Percentiles rank a stretch among this genome's conserved stretches.
Evolutionary conservation across 2,797 vertebrate species (phyloP).

Genomic region (Otolemur crassicaudatus): DNA sequence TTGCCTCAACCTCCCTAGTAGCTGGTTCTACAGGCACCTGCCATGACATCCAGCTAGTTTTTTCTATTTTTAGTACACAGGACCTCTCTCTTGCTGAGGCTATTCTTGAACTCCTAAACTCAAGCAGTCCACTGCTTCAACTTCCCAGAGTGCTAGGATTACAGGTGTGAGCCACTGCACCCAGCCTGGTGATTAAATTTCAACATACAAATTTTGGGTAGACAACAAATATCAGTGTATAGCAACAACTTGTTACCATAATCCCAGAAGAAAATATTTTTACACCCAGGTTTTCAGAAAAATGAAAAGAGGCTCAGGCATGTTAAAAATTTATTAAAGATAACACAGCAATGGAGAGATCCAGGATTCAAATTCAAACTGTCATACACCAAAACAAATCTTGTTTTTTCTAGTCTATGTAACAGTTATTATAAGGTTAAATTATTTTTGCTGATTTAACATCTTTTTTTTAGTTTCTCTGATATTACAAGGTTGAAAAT

Average conservation of each 20-base stretch:
- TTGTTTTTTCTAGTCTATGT: neutral
- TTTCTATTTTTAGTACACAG: too few species aligned
- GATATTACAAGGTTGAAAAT: neutral
- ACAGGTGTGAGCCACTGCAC: too few species aligned
- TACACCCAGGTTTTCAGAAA: neutral
- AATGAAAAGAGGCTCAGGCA: neutral
- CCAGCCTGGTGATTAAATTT: neutral
- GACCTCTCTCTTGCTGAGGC: too few species aligned
- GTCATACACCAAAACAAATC: neutral
- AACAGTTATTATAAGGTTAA: neutral
- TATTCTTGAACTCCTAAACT: too few species aligned
- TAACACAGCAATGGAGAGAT: neutral
- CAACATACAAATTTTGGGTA: neutral
- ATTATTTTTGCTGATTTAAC: neutral
- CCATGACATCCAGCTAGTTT: too few species aligned
- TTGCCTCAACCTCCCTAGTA: too few species aligned
- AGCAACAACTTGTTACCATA: neutral
- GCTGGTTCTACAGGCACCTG: too few species aligned
- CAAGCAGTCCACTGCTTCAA: too few species aligned
- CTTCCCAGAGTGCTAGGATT: too few species aligned
- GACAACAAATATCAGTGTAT: neutral
- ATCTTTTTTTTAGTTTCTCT: neutral
- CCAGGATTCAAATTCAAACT: neutral
- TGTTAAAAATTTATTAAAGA: neutral
- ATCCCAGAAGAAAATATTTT: neutral